Evolutionary conservation across 1,140 invertebrate species (phyloP).

Genomic region (Metaphire vulgaris): DNA sequence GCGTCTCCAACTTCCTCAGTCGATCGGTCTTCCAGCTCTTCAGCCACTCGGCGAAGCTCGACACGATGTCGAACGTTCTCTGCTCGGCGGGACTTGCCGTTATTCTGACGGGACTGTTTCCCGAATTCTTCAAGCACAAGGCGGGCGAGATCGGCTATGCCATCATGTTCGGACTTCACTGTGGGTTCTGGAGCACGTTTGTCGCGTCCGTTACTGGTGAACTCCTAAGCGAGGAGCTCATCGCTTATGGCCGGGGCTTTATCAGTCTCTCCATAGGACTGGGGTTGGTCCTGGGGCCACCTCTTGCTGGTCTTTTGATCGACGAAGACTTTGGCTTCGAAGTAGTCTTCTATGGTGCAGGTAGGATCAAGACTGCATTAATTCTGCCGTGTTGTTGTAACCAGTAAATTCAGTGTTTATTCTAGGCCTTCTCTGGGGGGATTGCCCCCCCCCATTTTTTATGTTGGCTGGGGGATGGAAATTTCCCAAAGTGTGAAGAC

Average conservation of each 20-base stretch:
- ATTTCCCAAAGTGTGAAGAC: too few relatives aligned
- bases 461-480: too few relatives aligned
- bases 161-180: constrained; percentile 47
- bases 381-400: not conserved
- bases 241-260: constrained; percentile 46
- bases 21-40: constrained; percentile 45
- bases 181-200: constrained; percentile 48
- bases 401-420: too few relatives aligned
- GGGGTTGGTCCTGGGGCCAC: constrained; percentile 41
- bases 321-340: constrained; percentile 41
- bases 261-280: constrained; percentile 44
- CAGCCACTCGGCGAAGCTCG: constrained; percentile 42
- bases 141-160: constrained; percentile 45
- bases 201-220: constrained; percentile 42
- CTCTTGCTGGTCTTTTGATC: constrained; percentile 40
- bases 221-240: constrained; percentile 43
- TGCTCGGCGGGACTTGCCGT: constrained; percentile 42
- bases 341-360: constrained; percentile 46
- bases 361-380: constrained; percentile 33
- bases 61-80: constrained; percentile 42
- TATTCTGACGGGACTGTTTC: constrained; percentile 43
- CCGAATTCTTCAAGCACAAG: constrained; percentile 42
- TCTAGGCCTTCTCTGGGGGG: too few relatives aligned
- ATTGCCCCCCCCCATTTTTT: too few relatives aligned
- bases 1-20: constrained; percentile 41